Base-by-base conservation (phyloP, 2,797 vertebrate genomes). In the Sphenodon punctatus region DNA sequence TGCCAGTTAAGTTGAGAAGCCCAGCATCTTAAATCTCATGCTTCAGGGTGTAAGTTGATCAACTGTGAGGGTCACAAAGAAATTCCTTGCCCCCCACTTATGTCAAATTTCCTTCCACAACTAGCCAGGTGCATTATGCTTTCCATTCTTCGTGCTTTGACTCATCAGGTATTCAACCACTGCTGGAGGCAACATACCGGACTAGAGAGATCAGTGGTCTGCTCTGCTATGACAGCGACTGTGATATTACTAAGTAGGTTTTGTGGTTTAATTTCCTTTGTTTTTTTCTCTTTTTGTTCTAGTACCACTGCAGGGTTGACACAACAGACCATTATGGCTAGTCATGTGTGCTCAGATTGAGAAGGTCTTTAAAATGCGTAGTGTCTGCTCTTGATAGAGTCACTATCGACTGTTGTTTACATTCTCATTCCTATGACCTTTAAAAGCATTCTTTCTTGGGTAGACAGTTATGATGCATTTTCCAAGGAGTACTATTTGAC, bases 251-350 rank as follows among this genome's bases (percentile, higher is more conserved):
- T 91, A 87, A 87, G 81, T 80, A 74, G 84, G 81, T 88, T 82
- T 90, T 92, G 89, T 43, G 65, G 89, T 93, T 96, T 94, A 79
- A 91, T 93, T 95, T 91, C 87, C 85, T 87, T 87, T 65, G 45
- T 38, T 51, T 84, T 82, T 64, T 7, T 82, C 82, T 15, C 80
- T 80, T 85, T 86, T 38, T 68, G 85, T 51, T 43, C 53, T 71
- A 77, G 56, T 25, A 30, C 75, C 42, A 61, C 49, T 27, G 20
- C 49, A 11, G 15, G 11, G 84, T 5, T 67, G 34, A 85, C 60
- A 90, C 72, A 56, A 59, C 56, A 20, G 58, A 74, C 36, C 89
- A 78, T 80, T 83, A 1, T 45, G 61, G 71, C 70, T 41, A 8
- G 80, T 67, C 27, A 61, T 59, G 45, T 88, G 64, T 86, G 84